Percentiles rank a stretch among this genome's conserved stretches.
phyloP scores from a whole-genome alignment of 2,888 invertebrate genomes.

The Horisme vitalbata region DNA sequence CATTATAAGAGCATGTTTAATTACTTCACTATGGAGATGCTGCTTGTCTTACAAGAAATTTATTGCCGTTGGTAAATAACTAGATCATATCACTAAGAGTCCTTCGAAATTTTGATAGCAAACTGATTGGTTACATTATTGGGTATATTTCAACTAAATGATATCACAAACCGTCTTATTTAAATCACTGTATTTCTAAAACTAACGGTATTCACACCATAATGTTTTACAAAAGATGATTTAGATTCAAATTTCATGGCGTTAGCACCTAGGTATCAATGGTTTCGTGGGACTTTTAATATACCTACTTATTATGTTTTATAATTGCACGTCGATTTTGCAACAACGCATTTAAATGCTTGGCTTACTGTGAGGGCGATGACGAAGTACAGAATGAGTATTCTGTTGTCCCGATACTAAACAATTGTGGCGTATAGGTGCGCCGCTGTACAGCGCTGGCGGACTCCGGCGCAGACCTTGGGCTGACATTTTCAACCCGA shows the following conservation, averaged over 20 bases:
- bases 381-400: slow-evolving; percentile 61
- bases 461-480: slow-evolving; percentile 82
- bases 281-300: slow-evolving; percentile 20
- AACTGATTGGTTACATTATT: too few species aligned
- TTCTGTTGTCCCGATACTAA: slow-evolving; percentile 68
- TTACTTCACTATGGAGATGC: slow-evolving; percentile 10
- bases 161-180: too few species aligned
- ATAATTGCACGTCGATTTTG: slow-evolving; percentile 6
- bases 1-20: slow-evolving; percentile 35
- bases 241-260: too few species aligned
- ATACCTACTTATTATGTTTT: not conserved
- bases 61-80: too few species aligned
- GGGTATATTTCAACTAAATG: too few species aligned
- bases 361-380: slow-evolving; percentile 58
- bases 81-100: too few species aligned
- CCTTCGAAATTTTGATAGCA: not conserved
- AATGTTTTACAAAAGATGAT: too few species aligned
- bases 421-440: slow-evolving; percentile 79
- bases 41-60: too few species aligned
- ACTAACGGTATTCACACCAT: too few species aligned
- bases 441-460: slow-evolving; percentile 88
- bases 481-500: slow-evolving; percentile 91
- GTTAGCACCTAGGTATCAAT: too few species aligned
- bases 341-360: slow-evolving; percentile 33
- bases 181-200: too few species aligned